These are phyloP conservation scores for Aplysina aerophoba DNA, from an alignment of 37 sponge, comb jelly and placozoan genomes.

Conservation along the genomic window DNA sequence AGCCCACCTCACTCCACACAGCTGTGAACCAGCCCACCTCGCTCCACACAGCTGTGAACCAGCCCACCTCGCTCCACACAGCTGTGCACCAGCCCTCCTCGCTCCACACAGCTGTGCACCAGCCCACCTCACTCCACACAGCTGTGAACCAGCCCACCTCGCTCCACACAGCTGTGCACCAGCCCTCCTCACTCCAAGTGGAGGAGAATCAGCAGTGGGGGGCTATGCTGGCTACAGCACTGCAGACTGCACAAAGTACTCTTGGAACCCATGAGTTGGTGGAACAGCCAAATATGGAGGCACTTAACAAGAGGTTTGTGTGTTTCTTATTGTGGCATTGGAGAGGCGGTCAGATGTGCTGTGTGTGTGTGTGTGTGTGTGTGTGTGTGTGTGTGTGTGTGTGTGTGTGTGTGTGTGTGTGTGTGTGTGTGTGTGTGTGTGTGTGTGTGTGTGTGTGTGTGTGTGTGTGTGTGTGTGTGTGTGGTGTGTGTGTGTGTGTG, in stretches of 20 bases:
- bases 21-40: no score
- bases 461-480: slow-evolving; percentile 22
- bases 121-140: no score
- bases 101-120: no score
- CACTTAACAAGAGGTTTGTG: background rate
- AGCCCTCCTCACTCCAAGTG: no score
- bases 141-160: no score
- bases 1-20: no score
- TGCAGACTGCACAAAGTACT: background rate
- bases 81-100: no score
- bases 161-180: no score
- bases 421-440: slow-evolving; percentile 51
- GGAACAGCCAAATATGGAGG: background rate
- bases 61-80: no score
- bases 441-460: slow-evolving; percentile 51
- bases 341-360: background rate
- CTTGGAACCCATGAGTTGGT: background rate
- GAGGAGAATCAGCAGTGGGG: background rate
- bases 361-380: slow-evolving; percentile 32
- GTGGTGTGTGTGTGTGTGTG: slow-evolving; percentile 14
- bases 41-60: no score
- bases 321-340: background rate
- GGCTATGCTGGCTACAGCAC: background rate
- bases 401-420: slow-evolving; percentile 52
- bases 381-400: slow-evolving; percentile 52